phyloP scores from a whole-genome alignment of 2,113 vertebrate genomes.

The Cyprinodon brontotheroides region DNA sequence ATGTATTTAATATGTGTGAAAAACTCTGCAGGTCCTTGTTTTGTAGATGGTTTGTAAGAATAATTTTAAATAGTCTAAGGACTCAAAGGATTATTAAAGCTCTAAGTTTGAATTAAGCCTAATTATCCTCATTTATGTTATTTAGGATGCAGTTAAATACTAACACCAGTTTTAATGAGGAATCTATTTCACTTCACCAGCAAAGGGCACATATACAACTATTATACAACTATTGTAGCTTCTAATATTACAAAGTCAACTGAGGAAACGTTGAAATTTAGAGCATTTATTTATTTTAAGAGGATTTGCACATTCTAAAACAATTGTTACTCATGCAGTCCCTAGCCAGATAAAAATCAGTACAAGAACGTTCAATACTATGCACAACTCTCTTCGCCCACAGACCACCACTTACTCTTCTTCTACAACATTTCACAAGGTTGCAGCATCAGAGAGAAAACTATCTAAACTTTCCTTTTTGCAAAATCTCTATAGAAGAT shows the following conservation, averaged over 20 bases:
- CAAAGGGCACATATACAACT: not conserved
- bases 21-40: not conserved
- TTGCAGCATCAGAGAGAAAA: not conserved
- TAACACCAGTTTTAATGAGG: not conserved
- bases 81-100: not conserved
- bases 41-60: conserved; percentile 9
- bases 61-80: not conserved
- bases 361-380: not conserved
- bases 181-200: not conserved
- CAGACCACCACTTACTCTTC: too few species aligned
- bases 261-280: not conserved
- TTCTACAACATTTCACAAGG: not conserved
- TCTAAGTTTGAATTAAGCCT: not conserved
- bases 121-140: not conserved
- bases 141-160: not conserved
- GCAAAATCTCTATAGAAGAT: not conserved
- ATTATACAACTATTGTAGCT: too few species aligned
- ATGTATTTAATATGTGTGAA: conserved; percentile 11
- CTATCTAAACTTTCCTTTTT: not conserved
- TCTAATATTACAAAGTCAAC: too few species aligned
- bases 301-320: not conserved
- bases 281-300: not conserved
- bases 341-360: not conserved
- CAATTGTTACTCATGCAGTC: not conserved
- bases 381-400: too few species aligned